Base-by-base conservation (phyloP, 2,797 vertebrate species). In the Sphaeramia orbicularis region DNA sequence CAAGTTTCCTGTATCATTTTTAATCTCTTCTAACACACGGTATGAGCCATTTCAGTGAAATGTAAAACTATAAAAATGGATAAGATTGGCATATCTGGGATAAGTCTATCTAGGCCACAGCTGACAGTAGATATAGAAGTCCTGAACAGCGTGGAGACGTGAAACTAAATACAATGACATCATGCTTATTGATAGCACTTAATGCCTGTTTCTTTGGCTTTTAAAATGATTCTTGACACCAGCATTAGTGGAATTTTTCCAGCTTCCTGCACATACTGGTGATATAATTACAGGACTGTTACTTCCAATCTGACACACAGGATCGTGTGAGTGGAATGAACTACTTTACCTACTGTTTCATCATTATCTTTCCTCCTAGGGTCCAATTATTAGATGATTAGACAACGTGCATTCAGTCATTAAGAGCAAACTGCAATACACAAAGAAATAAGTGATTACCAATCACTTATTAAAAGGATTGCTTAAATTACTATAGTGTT, bases 381-480 rank as follows among this genome's bases (percentile, higher is more conserved):
- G n/a, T 69, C 11, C 37, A 48, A 21, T 73, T 56, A 71, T 43
- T 42, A 63, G 37, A 68, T 62, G 30, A 86, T 61, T 81, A 50
- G 49, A 59, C 74, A 64, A 70, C 35, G 63, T 54, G 21, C 40
- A 60, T 53, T 74, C 15, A 61, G 37, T 32, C 51, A 72, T 65
- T 49, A 52, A 65, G 6, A 68, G 41, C 53, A 76, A 60, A 64
- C 36, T 50, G 45, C 52, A 55, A 44, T 47, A 41, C 47, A 64
- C 35, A 78, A 83, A 75, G 63, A 80, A 77, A 78, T 61, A 54
- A 57, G 71, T 74, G 49, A 86, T 83, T 80, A 84, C 40, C 57
- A 67, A 58, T 55, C 53, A 40, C 50, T 19, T 32, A 13, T 19
- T 21, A 43, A 80, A 82, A 78, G 61, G 47, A 88, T 80, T 53